Base-by-base conservation (phyloP, 1,140 invertebrate genomes). In the Papilio dardanus region DNA sequence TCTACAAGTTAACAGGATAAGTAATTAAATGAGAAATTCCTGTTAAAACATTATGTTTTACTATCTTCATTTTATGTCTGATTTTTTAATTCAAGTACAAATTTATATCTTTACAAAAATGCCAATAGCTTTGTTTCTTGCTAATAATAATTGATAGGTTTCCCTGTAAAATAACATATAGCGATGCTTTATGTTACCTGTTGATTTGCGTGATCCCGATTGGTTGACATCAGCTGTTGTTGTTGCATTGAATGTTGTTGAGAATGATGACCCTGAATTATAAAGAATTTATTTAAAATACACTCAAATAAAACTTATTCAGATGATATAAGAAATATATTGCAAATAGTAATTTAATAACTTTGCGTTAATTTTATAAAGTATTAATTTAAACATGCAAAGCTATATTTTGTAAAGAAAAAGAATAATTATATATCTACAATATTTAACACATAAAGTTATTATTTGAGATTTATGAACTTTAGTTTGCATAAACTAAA, bases 211-310 rank as follows among this genome's bases (percentile, higher is more conserved):
- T 92, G 89, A 35, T 93, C 90, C 7, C 92, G 81, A 1, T 88
- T 69, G 24, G 87, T 78, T 3, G 88, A 77, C 86, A 93, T 88
- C 14, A 92, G 78, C 69, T 93, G 92, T 54, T 93, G 92, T 77
- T 93, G 92, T 76, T 93, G 92, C 81, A 93, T 83, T 71, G 92
- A 77, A 75, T 88, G 88, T 76, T 92, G 86, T 24, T 86, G 88
- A 42, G 89, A 88, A 78, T 93, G 91, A 80, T 93, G 92, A 28
- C 86, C 87, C 89, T 92, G 78, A 66, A 76, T 24, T 83, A 79
- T 71, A 76, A 19, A 71, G 62, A 62, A 69, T 46, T 62, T 69
- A 35, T 74, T 42, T 21, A 73, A 30, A 40, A 69, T 58, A 68
- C 12, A 21, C 31, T 68, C 31, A 69, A 73, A 66, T 0, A 21